Conservation (phyloP, 1,140 invertebrate species). For the Dolichoris vasculosae region DNA sequence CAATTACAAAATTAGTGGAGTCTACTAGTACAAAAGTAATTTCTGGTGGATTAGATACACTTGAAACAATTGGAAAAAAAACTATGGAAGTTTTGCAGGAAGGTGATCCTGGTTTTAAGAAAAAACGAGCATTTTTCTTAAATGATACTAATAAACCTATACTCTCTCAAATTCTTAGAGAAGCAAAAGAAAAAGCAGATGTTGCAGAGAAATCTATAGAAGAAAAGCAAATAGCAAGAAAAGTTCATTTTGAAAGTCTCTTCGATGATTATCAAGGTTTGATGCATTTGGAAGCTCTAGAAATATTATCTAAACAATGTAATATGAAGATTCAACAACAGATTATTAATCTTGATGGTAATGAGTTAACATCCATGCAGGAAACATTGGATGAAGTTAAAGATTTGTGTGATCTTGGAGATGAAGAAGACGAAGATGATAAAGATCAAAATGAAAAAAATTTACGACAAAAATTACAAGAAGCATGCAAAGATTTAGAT, state of each 20-base stretch:
- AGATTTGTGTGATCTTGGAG: constrained; percentile 83
- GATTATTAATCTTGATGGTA: constrained; percentile 74
- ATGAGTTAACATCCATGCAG: constrained; percentile 80
- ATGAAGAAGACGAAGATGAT: constrained; percentile 79
- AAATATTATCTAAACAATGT: constrained; percentile 91
- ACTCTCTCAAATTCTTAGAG: constrained; percentile 81
- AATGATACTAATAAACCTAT: constrained; percentile 73
- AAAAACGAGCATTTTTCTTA: constrained; percentile 85
- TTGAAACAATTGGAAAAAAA: constrained; percentile 94
- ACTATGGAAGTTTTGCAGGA: constrained; percentile 94
- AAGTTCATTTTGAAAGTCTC: constrained; percentile 85
- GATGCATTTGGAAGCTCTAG: constrained; percentile 91
- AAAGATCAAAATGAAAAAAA: constrained; percentile 67
- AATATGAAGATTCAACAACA: constrained; percentile 82
- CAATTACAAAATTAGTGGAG: constrained; percentile 82
- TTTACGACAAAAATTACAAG: constrained; percentile 75
- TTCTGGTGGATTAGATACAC: constrained; percentile 87
- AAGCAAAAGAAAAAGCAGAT: constrained; percentile 88
- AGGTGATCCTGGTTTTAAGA: constrained; percentile 89
- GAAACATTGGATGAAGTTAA: constrained; percentile 87
- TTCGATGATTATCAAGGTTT: constrained; percentile 93
- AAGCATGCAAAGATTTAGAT: constrained; percentile 78
- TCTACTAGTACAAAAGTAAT: constrained; percentile 87
- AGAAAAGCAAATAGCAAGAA: constrained; percentile 76
- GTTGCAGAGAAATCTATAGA: constrained; percentile 79